These are phyloP conservation scores for Rhizomys pruinosus DNA, from an alignment of 2,113 vertebrate genomes.

Conservation along the genomic window DNA sequence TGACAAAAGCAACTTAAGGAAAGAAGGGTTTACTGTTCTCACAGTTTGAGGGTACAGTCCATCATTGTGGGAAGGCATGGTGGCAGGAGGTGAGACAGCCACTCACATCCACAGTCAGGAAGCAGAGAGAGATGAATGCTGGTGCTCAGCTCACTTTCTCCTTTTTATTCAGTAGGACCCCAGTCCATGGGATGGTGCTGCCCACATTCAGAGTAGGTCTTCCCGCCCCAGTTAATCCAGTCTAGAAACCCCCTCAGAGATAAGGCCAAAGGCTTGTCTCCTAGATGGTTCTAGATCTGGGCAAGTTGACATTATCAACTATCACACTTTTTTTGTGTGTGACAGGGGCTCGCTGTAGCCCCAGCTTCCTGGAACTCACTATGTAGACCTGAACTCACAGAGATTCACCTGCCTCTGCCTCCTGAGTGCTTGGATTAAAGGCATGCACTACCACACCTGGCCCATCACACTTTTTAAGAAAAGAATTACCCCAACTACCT, in stretches of 20 bases:
- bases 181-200: too few species aligned
- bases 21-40: background rate
- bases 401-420: too few species aligned
- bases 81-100: fast-evolving
- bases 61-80: background rate
- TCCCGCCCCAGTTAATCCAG: background rate
- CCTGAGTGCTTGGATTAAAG: too few species aligned
- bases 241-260: background rate
- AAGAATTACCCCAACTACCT: too few species aligned
- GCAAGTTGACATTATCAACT: background rate
- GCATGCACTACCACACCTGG: too few species aligned
- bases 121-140: background rate
- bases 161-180: background rate
- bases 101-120: background rate
- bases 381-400: too few species aligned
- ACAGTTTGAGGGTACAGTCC: background rate
- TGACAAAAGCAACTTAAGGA: background rate
- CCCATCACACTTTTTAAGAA: background rate
- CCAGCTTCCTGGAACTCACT: too few species aligned
- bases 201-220: background rate
- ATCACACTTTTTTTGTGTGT: too few species aligned
- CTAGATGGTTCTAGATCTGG: background rate
- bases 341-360: too few species aligned
- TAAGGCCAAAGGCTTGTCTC: background rate
- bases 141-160: background rate